Conservation (phyloP, 2,113 vertebrate genomes). For the Trichomycterus rosablanca region DNA sequence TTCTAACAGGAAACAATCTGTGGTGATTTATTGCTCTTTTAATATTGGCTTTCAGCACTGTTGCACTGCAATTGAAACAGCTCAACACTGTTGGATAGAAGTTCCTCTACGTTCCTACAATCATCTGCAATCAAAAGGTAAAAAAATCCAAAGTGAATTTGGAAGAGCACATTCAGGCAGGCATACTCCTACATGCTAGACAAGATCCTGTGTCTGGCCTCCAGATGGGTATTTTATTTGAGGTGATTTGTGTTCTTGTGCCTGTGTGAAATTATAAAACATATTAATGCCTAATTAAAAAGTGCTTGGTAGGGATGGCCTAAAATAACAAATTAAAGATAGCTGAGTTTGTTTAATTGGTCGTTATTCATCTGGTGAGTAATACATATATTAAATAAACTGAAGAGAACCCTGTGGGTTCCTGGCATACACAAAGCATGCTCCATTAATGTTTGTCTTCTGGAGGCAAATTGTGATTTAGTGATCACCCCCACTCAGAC, state of each 20-base stretch:
- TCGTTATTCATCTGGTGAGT: constrained; percentile 12
- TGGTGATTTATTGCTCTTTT: constrained; percentile 50
- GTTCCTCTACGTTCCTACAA: constrained; percentile 2
- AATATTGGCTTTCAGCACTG: constrained; percentile 45
- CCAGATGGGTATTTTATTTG: constrained; percentile 54
- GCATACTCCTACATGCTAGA: constrained; percentile 4
- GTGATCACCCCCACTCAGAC: background rate
- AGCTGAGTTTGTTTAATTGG: constrained; percentile 20
- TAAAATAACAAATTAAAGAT: constrained; percentile 35
- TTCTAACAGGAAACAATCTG: constrained; percentile 19
- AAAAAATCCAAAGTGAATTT: constrained; percentile 20
- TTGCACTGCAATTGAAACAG: constrained; percentile 19
- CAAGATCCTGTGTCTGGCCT: constrained; percentile 30
- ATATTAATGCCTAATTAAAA: constrained; percentile 52
- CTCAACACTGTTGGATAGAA: constrained; percentile 24
- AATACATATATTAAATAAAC: constrained; percentile 10
- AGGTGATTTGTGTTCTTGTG: constrained; percentile 51
- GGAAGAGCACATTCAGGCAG: background rate
- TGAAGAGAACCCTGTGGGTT: constrained; percentile 5
- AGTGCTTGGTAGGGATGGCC: constrained; percentile 4
- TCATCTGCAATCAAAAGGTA: constrained; percentile 5
- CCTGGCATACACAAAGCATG: background rate
- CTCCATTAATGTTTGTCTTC: background rate
- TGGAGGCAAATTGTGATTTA: background rate
- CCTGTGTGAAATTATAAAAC: constrained; percentile 51